A percentile compares a stretch with the other conserved stretches of the same genome.
These are phyloP conservation scores for Brachyhypopomus occidentalis DNA, from an alignment of 2,113 vertebrate species.

Conservation along the genomic window DNA sequence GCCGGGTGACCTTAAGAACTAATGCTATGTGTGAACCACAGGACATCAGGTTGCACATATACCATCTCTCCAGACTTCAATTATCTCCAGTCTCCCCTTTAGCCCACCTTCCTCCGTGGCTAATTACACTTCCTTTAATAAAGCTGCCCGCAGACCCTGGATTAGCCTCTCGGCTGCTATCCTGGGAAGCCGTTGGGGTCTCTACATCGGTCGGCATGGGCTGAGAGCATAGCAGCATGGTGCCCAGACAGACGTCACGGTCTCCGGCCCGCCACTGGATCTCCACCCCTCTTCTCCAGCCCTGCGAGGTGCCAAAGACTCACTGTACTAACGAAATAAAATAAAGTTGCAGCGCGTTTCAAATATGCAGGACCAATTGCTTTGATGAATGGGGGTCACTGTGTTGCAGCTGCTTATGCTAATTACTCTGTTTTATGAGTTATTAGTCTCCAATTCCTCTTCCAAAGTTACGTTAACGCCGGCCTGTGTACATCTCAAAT, in stretches of 20 bases:
- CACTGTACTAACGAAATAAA: slow-evolving; percentile 37
- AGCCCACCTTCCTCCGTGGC: slow-evolving; percentile 69
- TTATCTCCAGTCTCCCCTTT: slow-evolving; percentile 72
- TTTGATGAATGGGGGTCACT: slow-evolving; percentile 74
- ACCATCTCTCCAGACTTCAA: slow-evolving; percentile 71
- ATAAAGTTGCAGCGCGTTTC: slow-evolving; percentile 55
- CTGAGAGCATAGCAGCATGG: neutral
- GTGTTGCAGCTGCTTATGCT: slow-evolving; percentile 72
- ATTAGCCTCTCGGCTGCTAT: slow-evolving; percentile 66
- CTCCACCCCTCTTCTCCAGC: neutral
- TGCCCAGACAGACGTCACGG: neutral
- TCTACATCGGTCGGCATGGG: slow-evolving; percentile 64
- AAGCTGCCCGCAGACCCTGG: slow-evolving; percentile 71
- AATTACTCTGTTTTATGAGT: slow-evolving; percentile 74
- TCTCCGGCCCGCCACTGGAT: neutral
- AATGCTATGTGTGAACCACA: slow-evolving; percentile 67
- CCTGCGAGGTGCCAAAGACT: slow-evolving; percentile 18
- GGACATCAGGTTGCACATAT: slow-evolving; percentile 64
- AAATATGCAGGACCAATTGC: slow-evolving; percentile 63
- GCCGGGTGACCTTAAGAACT: slow-evolving; percentile 72
- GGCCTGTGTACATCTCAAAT: slow-evolving; percentile 63
- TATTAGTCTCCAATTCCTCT: slow-evolving; percentile 65
- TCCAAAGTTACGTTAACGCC: slow-evolving; percentile 55
- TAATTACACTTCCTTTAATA: slow-evolving; percentile 78
- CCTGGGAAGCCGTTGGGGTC: slow-evolving; percentile 40